Conservation (phyloP, 2,797 vertebrate species). For the Chromobotia macracanthus region DNA sequence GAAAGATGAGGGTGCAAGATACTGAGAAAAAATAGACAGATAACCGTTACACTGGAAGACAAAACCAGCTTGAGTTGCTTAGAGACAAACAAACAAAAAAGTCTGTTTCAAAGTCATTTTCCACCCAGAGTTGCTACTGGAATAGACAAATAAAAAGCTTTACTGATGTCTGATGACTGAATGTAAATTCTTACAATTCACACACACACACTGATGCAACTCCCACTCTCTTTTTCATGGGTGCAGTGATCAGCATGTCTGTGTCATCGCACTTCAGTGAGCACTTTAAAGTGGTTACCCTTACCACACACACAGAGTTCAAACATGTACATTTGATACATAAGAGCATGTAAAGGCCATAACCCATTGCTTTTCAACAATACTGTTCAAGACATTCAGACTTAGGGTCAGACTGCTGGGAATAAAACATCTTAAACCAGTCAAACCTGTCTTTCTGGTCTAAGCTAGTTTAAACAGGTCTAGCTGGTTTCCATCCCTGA, state of each 20-base stretch:
- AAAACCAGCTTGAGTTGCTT: constrained; percentile 66
- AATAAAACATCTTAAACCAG: no score
- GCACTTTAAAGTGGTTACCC: constrained; percentile 81
- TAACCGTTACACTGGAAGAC: constrained; percentile 46
- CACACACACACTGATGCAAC: constrained; percentile 21
- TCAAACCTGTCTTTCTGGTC: no score
- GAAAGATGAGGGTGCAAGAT: constrained; percentile 53
- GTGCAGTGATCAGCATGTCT: constrained; percentile 78
- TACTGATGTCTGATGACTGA: no score
- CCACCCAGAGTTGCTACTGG: no score
- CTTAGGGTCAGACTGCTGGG: no score
- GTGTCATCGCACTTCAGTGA: constrained; percentile 82
- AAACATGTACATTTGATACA: constrained; percentile 42
- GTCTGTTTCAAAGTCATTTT: not conserved
- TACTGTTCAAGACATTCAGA: constrained; percentile 47
- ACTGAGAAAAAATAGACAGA: constrained; percentile 54
- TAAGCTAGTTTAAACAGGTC: no score
- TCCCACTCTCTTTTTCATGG: constrained; percentile 43
- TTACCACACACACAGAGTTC: constrained; percentile 59
- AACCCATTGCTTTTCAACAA: constrained; percentile 50
- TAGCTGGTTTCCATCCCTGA: no score
- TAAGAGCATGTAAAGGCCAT: constrained; percentile 50
- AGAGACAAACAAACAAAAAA: constrained; percentile 10
- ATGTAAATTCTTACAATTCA: not conserved
- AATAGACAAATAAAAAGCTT: no score